Percentiles rank a stretch among this genome's conserved stretches.
phyloP scores from a whole-genome alignment of 2,888 invertebrate genomes.

The Cloeon dipterum region DNA sequence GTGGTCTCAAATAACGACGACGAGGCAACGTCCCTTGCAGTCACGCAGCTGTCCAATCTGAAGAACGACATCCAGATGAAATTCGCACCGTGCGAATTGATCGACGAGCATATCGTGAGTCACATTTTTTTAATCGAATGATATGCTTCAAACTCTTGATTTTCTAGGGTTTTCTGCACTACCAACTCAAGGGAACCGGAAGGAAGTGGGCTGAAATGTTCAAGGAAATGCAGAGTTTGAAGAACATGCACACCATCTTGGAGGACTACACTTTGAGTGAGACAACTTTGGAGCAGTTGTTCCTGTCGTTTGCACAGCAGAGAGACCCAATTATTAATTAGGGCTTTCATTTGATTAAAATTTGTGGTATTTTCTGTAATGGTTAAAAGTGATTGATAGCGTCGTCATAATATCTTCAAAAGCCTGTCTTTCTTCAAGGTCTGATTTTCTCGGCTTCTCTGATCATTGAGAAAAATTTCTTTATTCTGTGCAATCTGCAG shows the following conservation, averaged over 20 bases:
- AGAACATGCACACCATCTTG: constrained; percentile 15
- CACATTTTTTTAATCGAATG: not conserved
- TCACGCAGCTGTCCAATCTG: constrained; percentile 16
- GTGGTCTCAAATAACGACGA: constrained; percentile 8
- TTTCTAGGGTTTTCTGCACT: constrained; percentile 18
- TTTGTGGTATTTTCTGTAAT: too few species aligned
- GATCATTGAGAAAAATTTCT: too few species aligned
- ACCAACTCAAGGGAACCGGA: constrained; percentile 16
- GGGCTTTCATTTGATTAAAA: too few species aligned
- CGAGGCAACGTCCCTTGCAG: constrained; percentile 6
- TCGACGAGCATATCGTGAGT: constrained; percentile 41
- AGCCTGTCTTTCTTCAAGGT: too few species aligned
- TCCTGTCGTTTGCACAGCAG: constrained; percentile 21
- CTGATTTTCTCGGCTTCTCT: too few species aligned
- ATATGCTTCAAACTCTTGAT: too few species aligned
- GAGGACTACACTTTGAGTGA: constrained; percentile 21
- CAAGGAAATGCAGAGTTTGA: constrained; percentile 19
- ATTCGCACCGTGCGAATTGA: constrained; percentile 32
- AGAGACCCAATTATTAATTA: too few species aligned
- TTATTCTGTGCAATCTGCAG: too few species aligned
- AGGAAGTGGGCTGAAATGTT: constrained; percentile 19
- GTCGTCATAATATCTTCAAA: too few species aligned
- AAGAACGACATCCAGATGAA: constrained; percentile 25
- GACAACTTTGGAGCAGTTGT: constrained; percentile 23
- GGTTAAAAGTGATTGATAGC: too few species aligned